phyloP scores from a whole-genome alignment of 2,113 vertebrate species.

The Scatophagus argus region DNA sequence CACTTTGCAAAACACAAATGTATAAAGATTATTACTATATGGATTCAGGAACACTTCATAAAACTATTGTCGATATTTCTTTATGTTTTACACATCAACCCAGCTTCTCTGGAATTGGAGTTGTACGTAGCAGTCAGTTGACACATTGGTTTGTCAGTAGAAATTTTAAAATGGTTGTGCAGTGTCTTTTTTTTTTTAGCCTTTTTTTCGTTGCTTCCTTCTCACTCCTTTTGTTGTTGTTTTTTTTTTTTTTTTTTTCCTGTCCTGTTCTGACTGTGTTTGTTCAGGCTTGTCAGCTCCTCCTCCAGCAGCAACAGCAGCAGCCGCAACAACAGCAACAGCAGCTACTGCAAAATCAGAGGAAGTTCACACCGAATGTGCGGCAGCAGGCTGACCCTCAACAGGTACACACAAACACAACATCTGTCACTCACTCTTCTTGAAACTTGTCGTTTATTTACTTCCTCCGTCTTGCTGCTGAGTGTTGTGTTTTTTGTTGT shows the following conservation, averaged over 20 bases:
- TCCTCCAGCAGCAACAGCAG: slow-evolving; percentile 85
- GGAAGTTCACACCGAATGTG: slow-evolving; percentile 94
- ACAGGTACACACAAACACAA: slow-evolving; percentile 84
- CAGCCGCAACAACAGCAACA: slow-evolving; percentile 85
- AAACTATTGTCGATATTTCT: no score
- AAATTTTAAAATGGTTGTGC: neutral
- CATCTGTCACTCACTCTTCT: neutral
- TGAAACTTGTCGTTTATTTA: neutral
- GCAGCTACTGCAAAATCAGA: slow-evolving; percentile 96
- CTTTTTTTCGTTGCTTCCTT: neutral
- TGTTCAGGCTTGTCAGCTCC: slow-evolving; percentile 94
- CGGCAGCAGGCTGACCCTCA: slow-evolving; percentile 95
- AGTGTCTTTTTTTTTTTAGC: neutral
- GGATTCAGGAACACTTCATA: no score
- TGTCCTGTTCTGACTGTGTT: slow-evolving; percentile 16
- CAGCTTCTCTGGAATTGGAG: no score
- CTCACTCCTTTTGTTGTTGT: slow-evolving; percentile 13
- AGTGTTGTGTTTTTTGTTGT: neutral
- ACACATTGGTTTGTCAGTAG: neutral
- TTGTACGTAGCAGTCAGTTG: neutral
- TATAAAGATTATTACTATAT: no score
- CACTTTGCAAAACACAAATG: no score
- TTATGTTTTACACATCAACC: no score
- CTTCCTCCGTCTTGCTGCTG: neutral
- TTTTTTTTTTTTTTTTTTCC: slow-evolving; percentile 29